Evolutionary conservation across 2,113 vertebrate genomes (phyloP).

Genomic region (Neomonachus schauinslandi): DNA sequence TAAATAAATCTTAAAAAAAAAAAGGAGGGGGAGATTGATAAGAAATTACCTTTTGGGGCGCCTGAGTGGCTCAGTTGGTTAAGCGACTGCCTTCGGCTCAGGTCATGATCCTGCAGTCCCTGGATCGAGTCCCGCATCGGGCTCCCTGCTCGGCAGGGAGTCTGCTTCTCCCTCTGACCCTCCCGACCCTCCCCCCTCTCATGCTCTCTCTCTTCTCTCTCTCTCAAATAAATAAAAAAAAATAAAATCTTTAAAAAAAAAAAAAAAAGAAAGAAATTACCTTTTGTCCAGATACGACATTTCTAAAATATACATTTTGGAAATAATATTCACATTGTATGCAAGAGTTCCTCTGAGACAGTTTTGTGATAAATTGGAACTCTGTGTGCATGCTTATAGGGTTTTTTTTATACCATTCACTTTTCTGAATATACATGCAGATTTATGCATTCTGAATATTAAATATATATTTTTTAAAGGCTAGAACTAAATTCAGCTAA

Average conservation of each 20-base stretch:
- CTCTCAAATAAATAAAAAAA: too few relatives aligned
- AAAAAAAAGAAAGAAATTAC: neutral
- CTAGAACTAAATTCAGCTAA: neutral
- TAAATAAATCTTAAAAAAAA: neutral
- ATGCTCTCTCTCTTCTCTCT: too few relatives aligned
- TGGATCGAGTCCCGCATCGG: too few relatives aligned
- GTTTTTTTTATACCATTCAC: constrained; percentile 30
- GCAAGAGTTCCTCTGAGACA: neutral
- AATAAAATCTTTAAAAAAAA: too few relatives aligned
- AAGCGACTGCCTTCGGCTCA: too few relatives aligned
- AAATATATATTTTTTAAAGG: neutral
- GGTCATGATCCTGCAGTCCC: too few relatives aligned
- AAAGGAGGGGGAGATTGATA: neutral
- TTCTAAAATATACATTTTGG: neutral
- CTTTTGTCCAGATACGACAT: neutral
- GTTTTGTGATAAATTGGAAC: neutral
- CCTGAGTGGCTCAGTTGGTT: too few relatives aligned
- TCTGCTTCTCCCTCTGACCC: too few relatives aligned
- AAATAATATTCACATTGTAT: neutral
- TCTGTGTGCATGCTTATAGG: neutral
- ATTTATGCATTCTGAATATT: neutral
- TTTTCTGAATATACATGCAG: neutral
- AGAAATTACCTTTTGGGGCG: neutral
- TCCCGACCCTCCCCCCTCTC: too few relatives aligned
- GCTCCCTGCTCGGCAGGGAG: too few relatives aligned